phyloP scores from a whole-genome alignment of 2,888 invertebrate species.

The Tridacna crocea region DNA sequence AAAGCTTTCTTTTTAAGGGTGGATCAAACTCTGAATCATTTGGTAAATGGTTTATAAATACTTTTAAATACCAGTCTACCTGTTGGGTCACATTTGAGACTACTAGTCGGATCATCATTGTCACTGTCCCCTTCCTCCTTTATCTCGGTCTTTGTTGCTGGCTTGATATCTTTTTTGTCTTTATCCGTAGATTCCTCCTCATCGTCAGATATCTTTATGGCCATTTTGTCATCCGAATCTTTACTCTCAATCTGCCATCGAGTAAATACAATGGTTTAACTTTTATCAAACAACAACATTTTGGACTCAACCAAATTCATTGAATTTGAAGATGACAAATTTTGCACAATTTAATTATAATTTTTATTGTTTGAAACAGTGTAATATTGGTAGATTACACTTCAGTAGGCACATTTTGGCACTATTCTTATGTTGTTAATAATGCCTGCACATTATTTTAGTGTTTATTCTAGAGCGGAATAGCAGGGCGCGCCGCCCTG shows the following conservation, averaged over 20 bases:
- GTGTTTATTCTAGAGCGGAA: too few species aligned
- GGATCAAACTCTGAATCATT: too few species aligned
- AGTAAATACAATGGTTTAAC: background rate
- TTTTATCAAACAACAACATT: background rate
- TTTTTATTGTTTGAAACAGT: background rate
- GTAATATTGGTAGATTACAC: too few species aligned
- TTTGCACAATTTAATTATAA: background rate
- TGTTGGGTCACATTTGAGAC: conserved; percentile 84
- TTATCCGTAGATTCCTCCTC: conserved; percentile 71
- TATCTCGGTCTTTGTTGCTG: conserved; percentile 59
- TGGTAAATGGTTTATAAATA: too few species aligned
- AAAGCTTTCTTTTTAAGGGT: too few species aligned
- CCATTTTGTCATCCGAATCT: conserved; percentile 81
- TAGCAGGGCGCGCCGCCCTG: too few species aligned
- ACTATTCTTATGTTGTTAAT: too few species aligned
- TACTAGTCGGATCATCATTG: conserved; percentile 82
- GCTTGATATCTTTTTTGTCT: conserved; percentile 64
- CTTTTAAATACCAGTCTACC: conserved; percentile 80
- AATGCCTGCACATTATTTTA: too few species aligned
- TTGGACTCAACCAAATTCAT: too few species aligned
- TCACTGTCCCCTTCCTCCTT: conserved; percentile 85
- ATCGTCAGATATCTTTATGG: conserved; percentile 82
- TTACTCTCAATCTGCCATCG: conserved; percentile 81
- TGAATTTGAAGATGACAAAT: background rate
- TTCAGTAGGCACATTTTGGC: too few species aligned